Evolutionary conservation across 2,888 invertebrate genomes (phyloP).

Genomic region (Sphaeridia pumilis): DNA sequence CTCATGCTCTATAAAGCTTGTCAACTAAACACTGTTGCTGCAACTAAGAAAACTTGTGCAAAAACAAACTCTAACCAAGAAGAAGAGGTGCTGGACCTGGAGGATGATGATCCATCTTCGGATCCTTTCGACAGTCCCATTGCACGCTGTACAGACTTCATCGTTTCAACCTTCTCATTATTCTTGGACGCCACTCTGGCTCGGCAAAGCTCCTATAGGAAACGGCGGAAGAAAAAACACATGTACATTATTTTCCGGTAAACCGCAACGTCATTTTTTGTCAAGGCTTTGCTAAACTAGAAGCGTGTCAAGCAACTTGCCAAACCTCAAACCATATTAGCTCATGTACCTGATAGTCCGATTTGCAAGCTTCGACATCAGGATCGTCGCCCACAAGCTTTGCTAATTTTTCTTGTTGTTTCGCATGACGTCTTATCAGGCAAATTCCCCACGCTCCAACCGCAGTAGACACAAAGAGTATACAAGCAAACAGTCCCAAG

Average conservation of each 20-base stretch:
- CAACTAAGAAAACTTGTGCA: no score
- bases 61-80: conserved; percentile 56
- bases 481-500: conserved; percentile 5
- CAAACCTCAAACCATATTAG: background rate
- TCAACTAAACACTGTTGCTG: no score
- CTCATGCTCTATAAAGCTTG: no score
- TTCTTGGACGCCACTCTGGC: conserved; percentile 78
- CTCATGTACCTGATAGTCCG: conserved; percentile 68
- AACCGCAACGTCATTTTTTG: background rate
- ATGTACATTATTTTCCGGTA: background rate
- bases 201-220: conserved; percentile 60
- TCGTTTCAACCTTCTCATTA: conserved; percentile 49
- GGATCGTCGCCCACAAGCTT: conserved; percentile 60
- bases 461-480: conserved; percentile 4
- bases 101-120: conserved; percentile 66
- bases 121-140: conserved; percentile 61
- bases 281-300: no score
- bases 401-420: conserved; percentile 65
- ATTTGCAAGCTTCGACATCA: conserved; percentile 60
- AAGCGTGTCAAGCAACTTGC: background rate
- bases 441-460: conserved; percentile 51
- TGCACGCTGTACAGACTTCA: conserved; percentile 45
- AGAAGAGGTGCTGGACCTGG: conserved; percentile 88
- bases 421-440: conserved; percentile 62
- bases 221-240: background rate